Evolutionary conservation across 2,797 vertebrate genomes (phyloP).

Genomic region (Rachycentron canadum): DNA sequence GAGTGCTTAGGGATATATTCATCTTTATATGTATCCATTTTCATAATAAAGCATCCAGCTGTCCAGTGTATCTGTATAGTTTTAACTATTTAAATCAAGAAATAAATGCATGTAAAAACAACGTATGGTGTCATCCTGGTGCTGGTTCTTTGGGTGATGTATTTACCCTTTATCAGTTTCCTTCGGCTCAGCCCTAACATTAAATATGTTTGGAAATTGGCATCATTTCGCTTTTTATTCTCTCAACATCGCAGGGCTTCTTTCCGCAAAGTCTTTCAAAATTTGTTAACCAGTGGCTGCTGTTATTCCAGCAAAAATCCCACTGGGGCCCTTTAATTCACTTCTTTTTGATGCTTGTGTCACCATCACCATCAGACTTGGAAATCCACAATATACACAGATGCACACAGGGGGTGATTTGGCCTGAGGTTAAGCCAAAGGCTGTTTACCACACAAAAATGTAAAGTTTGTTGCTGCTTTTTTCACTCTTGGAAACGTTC

Average conservation of each 20-base stretch:
- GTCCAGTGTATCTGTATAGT: background rate
- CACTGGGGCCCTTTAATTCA: slow-evolving; percentile 15
- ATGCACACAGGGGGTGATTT: slow-evolving; percentile 41
- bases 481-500: slow-evolving; percentile 16
- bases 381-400: slow-evolving; percentile 43
- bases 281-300: background rate
- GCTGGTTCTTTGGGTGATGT: background rate
- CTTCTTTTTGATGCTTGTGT: slow-evolving; percentile 18
- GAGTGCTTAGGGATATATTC: background rate
- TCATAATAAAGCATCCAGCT: background rate
- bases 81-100: background rate
- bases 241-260: background rate
- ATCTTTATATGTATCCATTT: background rate
- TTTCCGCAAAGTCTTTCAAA: slow-evolving; percentile 5
- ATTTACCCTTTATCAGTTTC: background rate
- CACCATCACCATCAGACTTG: slow-evolving; percentile 22
- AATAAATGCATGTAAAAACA: background rate
- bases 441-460: slow-evolving; percentile 59
- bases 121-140: background rate
- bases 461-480: slow-evolving; percentile 11
- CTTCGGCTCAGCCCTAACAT: background rate
- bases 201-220: background rate
- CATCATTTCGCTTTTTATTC: background rate
- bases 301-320: background rate
- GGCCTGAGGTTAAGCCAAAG: slow-evolving; percentile 64